Evolutionary conservation across 2,888 invertebrate genomes (phyloP).

Genomic region (Ormyrus rosae): DNA sequence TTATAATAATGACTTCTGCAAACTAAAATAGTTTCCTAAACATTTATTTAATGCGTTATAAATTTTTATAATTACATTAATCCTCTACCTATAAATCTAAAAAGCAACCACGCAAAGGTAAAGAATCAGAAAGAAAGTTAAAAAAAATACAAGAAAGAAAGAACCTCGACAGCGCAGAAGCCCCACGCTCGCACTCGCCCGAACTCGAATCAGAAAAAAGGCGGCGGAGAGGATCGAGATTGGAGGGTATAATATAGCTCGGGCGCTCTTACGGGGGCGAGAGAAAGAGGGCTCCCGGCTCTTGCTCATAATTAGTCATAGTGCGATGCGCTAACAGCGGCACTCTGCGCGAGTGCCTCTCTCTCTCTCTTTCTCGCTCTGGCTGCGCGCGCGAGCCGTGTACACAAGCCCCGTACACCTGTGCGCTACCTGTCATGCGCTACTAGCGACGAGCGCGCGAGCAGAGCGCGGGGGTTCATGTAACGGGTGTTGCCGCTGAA

Average conservation of each 20-base stretch:
- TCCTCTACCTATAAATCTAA: too few relatives aligned
- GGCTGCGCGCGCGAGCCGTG: conserved; percentile 54
- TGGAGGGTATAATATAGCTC: background rate
- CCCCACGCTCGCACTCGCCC: background rate
- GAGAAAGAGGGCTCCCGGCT: background rate
- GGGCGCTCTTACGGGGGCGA: background rate
- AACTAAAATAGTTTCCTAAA: too few relatives aligned
- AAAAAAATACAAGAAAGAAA: too few relatives aligned
- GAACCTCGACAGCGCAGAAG: too few relatives aligned
- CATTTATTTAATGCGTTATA: too few relatives aligned
- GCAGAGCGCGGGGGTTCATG: conserved; percentile 43
- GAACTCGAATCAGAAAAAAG: conserved; percentile 2
- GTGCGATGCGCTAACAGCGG: conserved; percentile 75
- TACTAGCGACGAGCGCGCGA: conserved; percentile 51
- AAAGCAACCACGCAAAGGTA: too few relatives aligned
- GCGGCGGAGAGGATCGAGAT: background rate
- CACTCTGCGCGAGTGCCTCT: conserved; percentile 72
- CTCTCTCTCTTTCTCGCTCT: conserved; percentile 20
- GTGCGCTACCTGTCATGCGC: conserved; percentile 42
- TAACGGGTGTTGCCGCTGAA: conserved; percentile 53
- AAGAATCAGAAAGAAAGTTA: too few relatives aligned
- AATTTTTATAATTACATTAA: too few relatives aligned
- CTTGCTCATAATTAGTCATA: conserved; percentile 73
- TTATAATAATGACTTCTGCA: too few relatives aligned
- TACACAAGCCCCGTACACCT: conserved; percentile 15